phyloP scores from a whole-genome alignment of 2,113 vertebrate genomes.

The Typhlomys cinereus region DNA sequence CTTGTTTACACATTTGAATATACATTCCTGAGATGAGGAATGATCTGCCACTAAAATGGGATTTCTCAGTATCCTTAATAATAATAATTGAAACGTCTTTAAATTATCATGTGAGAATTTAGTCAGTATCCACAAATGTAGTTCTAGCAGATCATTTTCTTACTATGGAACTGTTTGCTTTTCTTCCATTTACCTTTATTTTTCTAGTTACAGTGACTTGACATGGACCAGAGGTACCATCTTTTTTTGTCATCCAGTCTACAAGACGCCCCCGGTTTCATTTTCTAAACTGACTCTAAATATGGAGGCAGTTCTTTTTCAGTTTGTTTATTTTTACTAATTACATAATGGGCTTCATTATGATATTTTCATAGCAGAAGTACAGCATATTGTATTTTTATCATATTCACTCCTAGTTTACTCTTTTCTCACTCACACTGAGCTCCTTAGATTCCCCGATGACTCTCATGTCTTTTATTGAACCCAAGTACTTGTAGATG shows the following conservation, averaged over 20 bases:
- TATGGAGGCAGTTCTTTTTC: background rate
- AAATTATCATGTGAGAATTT: background rate
- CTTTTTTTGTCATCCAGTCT: background rate
- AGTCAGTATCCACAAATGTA: background rate
- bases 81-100: background rate
- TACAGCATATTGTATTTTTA: no score
- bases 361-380: background rate
- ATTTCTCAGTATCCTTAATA: background rate
- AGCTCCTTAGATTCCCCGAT: no score
- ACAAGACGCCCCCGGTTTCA: background rate
- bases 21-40: background rate
- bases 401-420: background rate
- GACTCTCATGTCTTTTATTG: background rate
- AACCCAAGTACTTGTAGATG: background rate
- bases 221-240: accelerated
- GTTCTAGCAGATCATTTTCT: background rate
- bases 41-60: accelerated
- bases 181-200: background rate
- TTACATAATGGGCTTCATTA: background rate
- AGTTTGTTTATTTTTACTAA: background rate
- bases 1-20: accelerated
- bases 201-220: background rate
- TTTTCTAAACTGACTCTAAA: background rate
- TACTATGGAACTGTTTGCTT: accelerated
- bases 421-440: background rate